Evolutionary conservation across 2,888 invertebrate genomes (phyloP).

Genomic region (Ochlodes sylvanus): DNA sequence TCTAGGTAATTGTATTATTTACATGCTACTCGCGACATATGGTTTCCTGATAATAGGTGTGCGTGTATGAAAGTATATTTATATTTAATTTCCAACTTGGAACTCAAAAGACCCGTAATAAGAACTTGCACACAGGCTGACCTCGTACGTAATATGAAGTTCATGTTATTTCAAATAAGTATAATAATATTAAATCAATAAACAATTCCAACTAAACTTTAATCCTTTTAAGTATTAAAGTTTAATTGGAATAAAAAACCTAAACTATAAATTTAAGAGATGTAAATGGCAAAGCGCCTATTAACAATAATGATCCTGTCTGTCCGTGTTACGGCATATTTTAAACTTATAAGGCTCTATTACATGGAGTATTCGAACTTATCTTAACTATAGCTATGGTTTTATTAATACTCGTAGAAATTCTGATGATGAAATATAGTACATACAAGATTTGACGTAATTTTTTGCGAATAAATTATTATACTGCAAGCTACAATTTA

Average conservation of each 20-base stretch:
- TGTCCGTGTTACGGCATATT: slow-evolving; percentile 23
- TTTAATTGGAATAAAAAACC: slow-evolving; percentile 33
- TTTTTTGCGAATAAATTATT: too few species aligned
- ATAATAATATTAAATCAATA: slow-evolving; percentile 22
- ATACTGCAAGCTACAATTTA: too few species aligned
- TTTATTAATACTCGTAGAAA: too few species aligned
- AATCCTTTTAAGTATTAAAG: slow-evolving; percentile 23
- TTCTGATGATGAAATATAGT: too few species aligned
- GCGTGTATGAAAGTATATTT: too few species aligned
- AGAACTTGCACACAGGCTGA: neutral
- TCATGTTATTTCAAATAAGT: slow-evolving; percentile 13
- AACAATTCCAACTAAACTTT: slow-evolving; percentile 5
- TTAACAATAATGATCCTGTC: slow-evolving; percentile 34
- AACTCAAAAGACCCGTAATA: too few species aligned
- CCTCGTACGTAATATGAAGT: slow-evolving; percentile 4
- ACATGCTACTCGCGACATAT: too few species aligned
- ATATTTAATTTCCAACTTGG: too few species aligned
- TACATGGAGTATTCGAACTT: neutral
- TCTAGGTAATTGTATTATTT: too few species aligned
- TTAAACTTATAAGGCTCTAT: slow-evolving; percentile 27
- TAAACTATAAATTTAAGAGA: slow-evolving; percentile 33
- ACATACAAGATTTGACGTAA: too few species aligned
- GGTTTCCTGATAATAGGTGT: too few species aligned
- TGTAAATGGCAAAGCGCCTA: slow-evolving; percentile 29
- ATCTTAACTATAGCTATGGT: too few species aligned